phyloP scores from a whole-genome alignment of 2,113 vertebrate genomes.

The Suncus etruscus region DNA sequence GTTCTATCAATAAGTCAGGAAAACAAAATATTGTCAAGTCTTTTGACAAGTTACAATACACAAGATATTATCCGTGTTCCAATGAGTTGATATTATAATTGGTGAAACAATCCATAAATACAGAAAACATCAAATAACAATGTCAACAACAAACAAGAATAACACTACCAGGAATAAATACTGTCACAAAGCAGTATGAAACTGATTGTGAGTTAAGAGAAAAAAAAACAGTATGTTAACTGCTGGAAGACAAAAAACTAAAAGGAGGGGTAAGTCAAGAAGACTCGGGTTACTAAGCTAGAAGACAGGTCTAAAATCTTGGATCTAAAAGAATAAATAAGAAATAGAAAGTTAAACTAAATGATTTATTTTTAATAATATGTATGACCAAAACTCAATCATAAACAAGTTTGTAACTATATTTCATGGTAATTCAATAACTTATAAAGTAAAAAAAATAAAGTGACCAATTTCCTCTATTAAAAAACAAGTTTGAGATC shows the following conservation, averaged over 20 bases:
- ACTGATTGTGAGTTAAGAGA: background rate
- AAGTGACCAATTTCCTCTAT: no score
- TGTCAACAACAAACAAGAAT: constrained; percentile 1
- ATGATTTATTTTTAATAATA: background rate
- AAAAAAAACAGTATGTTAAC: no score
- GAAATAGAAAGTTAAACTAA: constrained; percentile 11
- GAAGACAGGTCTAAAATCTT: background rate
- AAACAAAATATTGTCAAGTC: constrained; percentile 45
- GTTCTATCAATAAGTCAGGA: constrained; percentile 38
- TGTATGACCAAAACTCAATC: no score
- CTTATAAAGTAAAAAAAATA: no score
- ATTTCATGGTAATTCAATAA: no score
- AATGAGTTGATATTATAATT: constrained; percentile 27
- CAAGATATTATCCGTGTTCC: constrained; percentile 6
- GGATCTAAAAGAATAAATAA: background rate
- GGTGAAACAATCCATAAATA: constrained; percentile 37
- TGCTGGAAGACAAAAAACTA: background rate
- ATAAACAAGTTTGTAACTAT: background rate
- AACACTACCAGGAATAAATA: background rate
- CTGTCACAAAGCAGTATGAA: background rate
- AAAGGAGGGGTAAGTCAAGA: background rate
- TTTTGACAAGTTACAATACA: constrained; percentile 33
- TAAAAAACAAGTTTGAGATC: background rate
- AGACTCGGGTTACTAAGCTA: background rate
- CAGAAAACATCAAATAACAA: constrained; percentile 52